A percentile compares a stretch with the other conserved stretches of the same genome.
Evolutionary conservation across 2,888 invertebrate species (phyloP).

Genomic region (Nectonema munidae): DNA sequence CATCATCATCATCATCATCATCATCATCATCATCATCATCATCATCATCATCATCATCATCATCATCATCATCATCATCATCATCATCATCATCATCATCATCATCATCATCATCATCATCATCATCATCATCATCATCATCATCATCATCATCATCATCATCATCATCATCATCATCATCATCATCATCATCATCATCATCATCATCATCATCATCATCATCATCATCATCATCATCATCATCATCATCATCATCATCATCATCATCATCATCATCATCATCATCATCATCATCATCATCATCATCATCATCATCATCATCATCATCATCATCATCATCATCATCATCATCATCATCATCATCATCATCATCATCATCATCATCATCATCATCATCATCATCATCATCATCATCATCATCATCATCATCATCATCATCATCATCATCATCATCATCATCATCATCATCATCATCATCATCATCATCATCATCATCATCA

Average conservation of each 20-base stretch:
- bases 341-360: conserved; percentile 1
- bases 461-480: conserved; percentile 1
- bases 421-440: not conserved
- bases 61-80: conserved; percentile 6
- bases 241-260: not conserved
- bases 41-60: conserved; percentile 2
- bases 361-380: conserved; percentile 1
- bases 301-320: not conserved
- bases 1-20: not conserved
- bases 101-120: conserved; percentile 10
- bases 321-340: not conserved
- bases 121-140: conserved; percentile 11
- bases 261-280: not conserved
- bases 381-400: conserved; percentile 6
- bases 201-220: not conserved
- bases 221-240: not conserved
- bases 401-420: not conserved
- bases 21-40: not conserved
- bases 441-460: not conserved
- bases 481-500: conserved; percentile 13
- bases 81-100: conserved; percentile 8
- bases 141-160: conserved; percentile 10
- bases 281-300: not conserved
- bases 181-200: conserved; percentile 8
- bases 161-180: conserved; percentile 8